A percentile compares a stretch with the other conserved stretches of the same genome.
phyloP scores from a whole-genome alignment of 2,888 invertebrate genomes.

The Andrena minutula region DNA sequence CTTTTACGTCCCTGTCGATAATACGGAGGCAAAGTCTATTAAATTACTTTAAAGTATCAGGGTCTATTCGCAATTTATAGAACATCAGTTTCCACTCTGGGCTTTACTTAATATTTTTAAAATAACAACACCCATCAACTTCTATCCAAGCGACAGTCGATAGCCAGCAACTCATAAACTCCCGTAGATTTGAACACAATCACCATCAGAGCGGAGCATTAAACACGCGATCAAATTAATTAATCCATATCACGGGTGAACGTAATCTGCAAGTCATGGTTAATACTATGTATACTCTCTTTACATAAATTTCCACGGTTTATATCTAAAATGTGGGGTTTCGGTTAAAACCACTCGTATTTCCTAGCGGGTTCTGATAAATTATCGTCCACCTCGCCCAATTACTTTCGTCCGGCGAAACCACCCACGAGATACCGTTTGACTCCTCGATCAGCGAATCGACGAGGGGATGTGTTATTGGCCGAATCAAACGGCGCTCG shows the following conservation, averaged over 20 bases:
- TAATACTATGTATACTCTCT: neutral
- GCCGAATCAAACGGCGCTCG: neutral
- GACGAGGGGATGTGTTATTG: neutral
- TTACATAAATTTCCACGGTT: neutral
- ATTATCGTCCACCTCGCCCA: neutral
- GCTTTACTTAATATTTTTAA: constrained; percentile 31
- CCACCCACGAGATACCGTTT: neutral
- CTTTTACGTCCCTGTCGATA: constrained; percentile 29
- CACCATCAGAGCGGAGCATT: neutral
- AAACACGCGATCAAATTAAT: constrained; percentile 19
- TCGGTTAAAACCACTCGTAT: neutral
- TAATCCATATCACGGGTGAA: constrained; percentile 8
- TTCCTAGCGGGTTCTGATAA: neutral
- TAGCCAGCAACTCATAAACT: constrained; percentile 50
- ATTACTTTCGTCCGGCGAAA: too few species aligned
- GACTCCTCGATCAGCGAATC: neutral
- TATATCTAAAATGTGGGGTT: neutral
- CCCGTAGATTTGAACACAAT: constrained; percentile 4
- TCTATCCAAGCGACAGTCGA: constrained; percentile 12
- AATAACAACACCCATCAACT: constrained; percentile 33
- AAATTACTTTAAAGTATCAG: constrained; percentile 20
- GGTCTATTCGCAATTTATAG: constrained; percentile 39
- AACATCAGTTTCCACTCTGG: constrained; percentile 33
- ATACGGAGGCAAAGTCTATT: neutral
- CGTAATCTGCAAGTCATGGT: neutral